Base-by-base conservation (phyloP, 2,797 vertebrate genomes). In the Halcyon smyrnensis region DNA sequence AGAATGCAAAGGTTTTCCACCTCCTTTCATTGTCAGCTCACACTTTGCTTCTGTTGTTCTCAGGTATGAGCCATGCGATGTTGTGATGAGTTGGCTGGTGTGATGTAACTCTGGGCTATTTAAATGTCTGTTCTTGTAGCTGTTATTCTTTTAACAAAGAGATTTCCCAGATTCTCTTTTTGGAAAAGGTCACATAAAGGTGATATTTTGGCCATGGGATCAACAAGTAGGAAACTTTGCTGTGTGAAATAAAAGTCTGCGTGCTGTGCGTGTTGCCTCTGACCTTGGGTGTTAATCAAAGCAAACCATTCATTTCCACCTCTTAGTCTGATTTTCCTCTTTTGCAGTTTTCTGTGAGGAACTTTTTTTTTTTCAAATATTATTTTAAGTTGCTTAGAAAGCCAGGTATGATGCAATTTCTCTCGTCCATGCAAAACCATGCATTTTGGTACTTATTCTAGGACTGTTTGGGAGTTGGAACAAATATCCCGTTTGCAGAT, bases 51-150 rank as follows among this genome's bases (percentile, higher is more conserved):
- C 1, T 7, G 37, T 8, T 20, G 14, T 41, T 76, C 15, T 46
- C 41, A n/a, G 25, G 11, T 12, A 3, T 1, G 75, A 53, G 27
- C 24, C 4, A 0, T 5, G 36, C 7, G 5, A 15, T 1, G 3
- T 2, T 16, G 67, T 21, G 82, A 25, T 7, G 74, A 24, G 4
- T 6, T 1, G 32, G 39, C n/a, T 54, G 59, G 6, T 46, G 30
- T 27, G 63, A 28, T 1, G 41, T 6, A 23, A 39, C 1, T 8
- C 9, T 30, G 70, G 70, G n/a, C 18, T 4, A 1, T 9, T 11
- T 34, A 34, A 28, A 25, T 30, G 6, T 50, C n/a, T 41, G 6
- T 34, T 54, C 24, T 36, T 90, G 32, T 21, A 21, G 34, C 15
- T 64, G 57, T 79, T 20, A 3, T 28, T 18, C 50, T 77, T 54